phyloP scores from a whole-genome alignment of 2,113 vertebrate genomes.

The Bettongia penicillata region DNA sequence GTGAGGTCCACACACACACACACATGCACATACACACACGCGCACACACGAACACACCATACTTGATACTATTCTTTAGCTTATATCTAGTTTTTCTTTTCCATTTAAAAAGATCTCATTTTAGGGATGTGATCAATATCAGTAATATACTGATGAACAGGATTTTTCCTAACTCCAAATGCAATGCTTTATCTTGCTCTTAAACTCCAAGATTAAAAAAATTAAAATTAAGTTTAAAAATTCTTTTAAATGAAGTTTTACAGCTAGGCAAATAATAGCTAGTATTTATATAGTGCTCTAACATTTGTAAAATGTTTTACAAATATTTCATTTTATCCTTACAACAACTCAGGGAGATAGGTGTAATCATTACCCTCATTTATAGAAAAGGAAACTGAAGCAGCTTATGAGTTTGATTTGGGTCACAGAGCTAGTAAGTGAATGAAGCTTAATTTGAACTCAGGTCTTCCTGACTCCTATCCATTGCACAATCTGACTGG shows the following conservation, averaged over 20 bases:
- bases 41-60: neutral
- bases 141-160: neutral
- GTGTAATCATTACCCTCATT: slow-evolving; percentile 38
- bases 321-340: slow-evolving; percentile 42
- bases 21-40: neutral
- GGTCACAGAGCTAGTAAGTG: slow-evolving; percentile 17
- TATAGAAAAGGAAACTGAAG: slow-evolving; percentile 46
- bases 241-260: slow-evolving; percentile 1
- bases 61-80: neutral
- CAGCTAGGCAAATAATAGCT: neutral
- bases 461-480: slow-evolving; percentile 3
- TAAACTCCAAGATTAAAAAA: neutral
- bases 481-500: neutral
- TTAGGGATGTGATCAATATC: neutral
- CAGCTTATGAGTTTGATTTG: slow-evolving; percentile 25
- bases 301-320: neutral
- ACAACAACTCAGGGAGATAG: slow-evolving; percentile 25
- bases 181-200: neutral
- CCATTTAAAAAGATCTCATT: neutral
- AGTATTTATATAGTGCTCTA: slow-evolving; percentile 33
- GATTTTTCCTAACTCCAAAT: neutral
- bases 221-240: neutral
- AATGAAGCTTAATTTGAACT: slow-evolving; percentile 24
- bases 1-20: neutral
- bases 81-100: neutral